Conservation (phyloP, 2,888 invertebrate species). For the Spicauda simplicius region DNA sequence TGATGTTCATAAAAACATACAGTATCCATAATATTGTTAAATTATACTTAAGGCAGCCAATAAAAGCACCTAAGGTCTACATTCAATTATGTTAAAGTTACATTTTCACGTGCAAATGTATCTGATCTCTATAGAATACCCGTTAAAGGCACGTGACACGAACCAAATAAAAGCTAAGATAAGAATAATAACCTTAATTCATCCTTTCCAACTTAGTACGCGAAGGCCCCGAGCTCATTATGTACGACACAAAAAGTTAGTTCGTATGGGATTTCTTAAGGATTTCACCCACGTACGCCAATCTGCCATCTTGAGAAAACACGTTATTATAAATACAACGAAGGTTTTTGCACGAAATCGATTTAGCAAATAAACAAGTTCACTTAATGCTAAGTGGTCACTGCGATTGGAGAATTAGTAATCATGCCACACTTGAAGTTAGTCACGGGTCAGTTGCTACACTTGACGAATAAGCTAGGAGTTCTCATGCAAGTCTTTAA, state of each 20-base stretch:
- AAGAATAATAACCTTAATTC: constrained; percentile 53
- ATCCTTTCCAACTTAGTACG: constrained; percentile 49
- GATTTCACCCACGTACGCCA: constrained; percentile 54
- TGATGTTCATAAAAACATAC: too few relatives aligned
- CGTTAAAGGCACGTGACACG: constrained; percentile 9
- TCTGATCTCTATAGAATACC: constrained; percentile 43
- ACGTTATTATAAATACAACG: constrained; percentile 45
- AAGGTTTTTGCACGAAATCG: not conserved
- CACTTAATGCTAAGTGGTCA: too few relatives aligned
- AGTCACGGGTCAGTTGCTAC: too few relatives aligned
- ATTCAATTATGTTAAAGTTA: constrained; percentile 15
- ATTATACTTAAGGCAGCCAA: too few relatives aligned
- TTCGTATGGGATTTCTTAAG: constrained; percentile 55
- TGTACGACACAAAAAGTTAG: constrained; percentile 72
- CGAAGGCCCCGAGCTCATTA: constrained; percentile 76
- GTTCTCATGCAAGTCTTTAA: too few relatives aligned
- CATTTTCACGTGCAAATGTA: constrained; percentile 26
- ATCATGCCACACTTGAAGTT: too few relatives aligned
- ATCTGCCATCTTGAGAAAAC: constrained; percentile 51
- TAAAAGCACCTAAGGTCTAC: not conserved
- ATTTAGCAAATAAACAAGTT: too few relatives aligned
- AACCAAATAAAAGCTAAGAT: constrained; percentile 36
- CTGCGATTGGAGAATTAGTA: too few relatives aligned
- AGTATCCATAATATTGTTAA: too few relatives aligned
- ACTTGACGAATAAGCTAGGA: too few relatives aligned